Evolutionary conservation across 2,797 vertebrate genomes (phyloP).

Genomic region (Muraenolepis orangiensis): DNA sequence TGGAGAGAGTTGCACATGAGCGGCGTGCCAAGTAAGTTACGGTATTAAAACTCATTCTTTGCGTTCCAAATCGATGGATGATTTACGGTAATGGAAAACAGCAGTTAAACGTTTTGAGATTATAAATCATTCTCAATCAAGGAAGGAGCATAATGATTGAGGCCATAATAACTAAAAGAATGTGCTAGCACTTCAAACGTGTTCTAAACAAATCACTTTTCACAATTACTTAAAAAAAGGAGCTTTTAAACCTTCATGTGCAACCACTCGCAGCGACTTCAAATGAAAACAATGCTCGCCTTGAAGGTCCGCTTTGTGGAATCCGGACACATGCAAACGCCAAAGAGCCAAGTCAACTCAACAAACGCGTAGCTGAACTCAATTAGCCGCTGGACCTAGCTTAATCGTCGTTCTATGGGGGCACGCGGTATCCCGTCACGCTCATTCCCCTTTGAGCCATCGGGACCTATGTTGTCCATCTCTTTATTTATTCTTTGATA

Average conservation of each 20-base stretch:
- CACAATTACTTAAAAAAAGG: background rate
- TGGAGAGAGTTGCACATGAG: background rate
- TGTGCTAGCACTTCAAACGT: background rate
- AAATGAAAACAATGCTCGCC: background rate
- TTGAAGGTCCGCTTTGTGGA: background rate
- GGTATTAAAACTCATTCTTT: background rate
- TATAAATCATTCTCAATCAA: slow-evolving; percentile 30
- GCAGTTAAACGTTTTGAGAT: slow-evolving; percentile 22
- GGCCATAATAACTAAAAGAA: slow-evolving; percentile 8
- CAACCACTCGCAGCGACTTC: background rate
- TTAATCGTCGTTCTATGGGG: background rate
- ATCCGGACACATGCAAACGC: background rate
- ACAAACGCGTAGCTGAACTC: background rate
- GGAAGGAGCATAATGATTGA: slow-evolving; percentile 31
- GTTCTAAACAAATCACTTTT: background rate
- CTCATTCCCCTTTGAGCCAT: no score
- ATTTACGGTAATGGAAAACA: slow-evolving; percentile 32
- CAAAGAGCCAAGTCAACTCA: background rate
- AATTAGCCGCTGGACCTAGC: background rate
- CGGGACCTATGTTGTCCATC: background rate
- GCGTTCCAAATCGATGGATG: slow-evolving; percentile 42
- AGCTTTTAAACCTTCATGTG: background rate
- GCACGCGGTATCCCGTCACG: no score
- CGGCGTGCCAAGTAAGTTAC: background rate
- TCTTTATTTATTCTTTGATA: background rate